Evolutionary conservation across 2,113 vertebrate genomes (phyloP), one percentile per base, ranked within the genome.

Genomic region (Heterocephalus glaber): DNA sequence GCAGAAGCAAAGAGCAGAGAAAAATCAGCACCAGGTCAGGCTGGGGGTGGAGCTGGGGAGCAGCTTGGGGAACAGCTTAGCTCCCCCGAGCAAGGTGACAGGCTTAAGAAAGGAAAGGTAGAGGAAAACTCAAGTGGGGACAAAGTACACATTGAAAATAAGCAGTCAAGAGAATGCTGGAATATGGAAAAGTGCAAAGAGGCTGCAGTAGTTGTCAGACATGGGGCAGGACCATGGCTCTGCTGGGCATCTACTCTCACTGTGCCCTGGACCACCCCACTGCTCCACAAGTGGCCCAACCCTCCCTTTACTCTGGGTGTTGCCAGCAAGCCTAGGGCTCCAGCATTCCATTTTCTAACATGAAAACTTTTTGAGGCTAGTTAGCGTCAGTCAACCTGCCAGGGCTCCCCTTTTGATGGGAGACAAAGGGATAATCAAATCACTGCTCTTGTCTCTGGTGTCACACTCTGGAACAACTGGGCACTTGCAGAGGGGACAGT

Each of bases 11-110:
- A 19, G 19, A 19, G 35, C 16, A 10, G 13, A 58, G n/a, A 72
- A 44, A 12, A 66, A 38, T 54, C 0, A 33, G 0, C 17, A 20
- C 8, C 92, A 0, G 0, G 54, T 14, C 9, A 60, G 19, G 41
- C 5, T 5, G 10, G 5, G 41, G 38, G 35, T 33, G 5, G 12
- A 16, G n/a, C 4, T 26, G 9, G 58, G 41, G 19, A n/a, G n/a
- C 41, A 65, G 76, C 5, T 22, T 26, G 9, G 58, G 41, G 19
- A n/a, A 30, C 41, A 65, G 76, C 5, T 22, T 4, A 17, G 38
- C 26, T 56, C 16, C 11, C 28, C 28, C 7, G 60, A 41, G 3
- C 13, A 90, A 89, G 86, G 24, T 24, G 47, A n/a, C 19, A 47
- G 44, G 58, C 76, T 5, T 33, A 52, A 68, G 52, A 70, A 86